Evolutionary conservation across 2,888 invertebrate species (phyloP), one percentile per base, ranked within the genome.

Genomic region (Rhorus exstirpatorius): DNA sequence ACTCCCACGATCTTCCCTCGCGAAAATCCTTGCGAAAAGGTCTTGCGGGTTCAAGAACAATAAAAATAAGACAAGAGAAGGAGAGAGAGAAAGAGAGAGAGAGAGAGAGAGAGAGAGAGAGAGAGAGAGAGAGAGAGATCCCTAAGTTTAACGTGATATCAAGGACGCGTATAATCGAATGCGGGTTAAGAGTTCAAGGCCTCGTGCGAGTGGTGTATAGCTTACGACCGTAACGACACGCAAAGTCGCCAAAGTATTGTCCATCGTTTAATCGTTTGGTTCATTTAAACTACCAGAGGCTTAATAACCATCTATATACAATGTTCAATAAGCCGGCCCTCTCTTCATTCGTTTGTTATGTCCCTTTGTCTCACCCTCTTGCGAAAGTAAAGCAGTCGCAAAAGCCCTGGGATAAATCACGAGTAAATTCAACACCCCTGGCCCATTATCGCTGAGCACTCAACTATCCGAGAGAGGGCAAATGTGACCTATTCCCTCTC

Each of bases 101-200:
- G n/a, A n/a, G n/a, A n/a, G n/a, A n/a, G n/a, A n/a, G n/a, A n/a
- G n/a, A n/a, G n/a, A n/a, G n/a, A n/a, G 49, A 49, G 49, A 14
- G 63, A 49, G 38, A 41, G 26, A 46, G 72, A 44, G 12, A 51
- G 51, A 46, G 21, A 76, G 68, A 8, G 49, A 51, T 61, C 53
- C 80, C 51, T 61, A 68, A 68, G 67, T 76, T 79, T 68, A 79
- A 74, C 72, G 79, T 83, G 58, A 80, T 74, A 83, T 68, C 65
- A 72, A 60, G 79, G 77, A 60, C 26, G 49, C 71, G 77, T 82
- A 70, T 79, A 86, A 85, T 85, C 82, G 85, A 85, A 86, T 86
- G 85, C 81, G 81, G 87, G 87, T 84, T 87, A 84, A 86, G 85
- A 87, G 87, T 87, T 87, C 87, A 87, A 87, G 87, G 87, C 65